Conservation (phyloP, 2,888 invertebrate species). For the Pyrocoelia pectoralis region DNA sequence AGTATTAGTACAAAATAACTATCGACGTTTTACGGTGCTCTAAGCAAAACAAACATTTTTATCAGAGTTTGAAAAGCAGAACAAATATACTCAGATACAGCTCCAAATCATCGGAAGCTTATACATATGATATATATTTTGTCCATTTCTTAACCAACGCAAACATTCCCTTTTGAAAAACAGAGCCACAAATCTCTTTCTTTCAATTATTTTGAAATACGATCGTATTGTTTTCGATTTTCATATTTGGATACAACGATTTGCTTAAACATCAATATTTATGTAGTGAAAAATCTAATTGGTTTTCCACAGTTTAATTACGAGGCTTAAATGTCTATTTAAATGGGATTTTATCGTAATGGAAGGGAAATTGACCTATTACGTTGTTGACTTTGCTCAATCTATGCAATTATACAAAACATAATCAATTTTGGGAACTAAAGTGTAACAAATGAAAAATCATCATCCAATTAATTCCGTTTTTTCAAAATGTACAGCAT, state of each 20-base stretch:
- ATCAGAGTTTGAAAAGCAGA: neutral
- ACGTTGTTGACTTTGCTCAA: neutral
- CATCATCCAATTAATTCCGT: neutral
- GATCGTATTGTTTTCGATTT: neutral
- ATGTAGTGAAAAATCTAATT: neutral
- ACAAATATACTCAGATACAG: neutral
- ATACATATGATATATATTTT: neutral
- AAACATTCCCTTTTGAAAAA: neutral
- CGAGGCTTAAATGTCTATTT: neutral
- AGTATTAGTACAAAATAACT: no score
- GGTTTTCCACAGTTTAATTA: neutral
- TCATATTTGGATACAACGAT: no score
- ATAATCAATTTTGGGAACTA: neutral
- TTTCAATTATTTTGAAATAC: neutral
- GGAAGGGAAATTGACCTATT: constrained; percentile 1
- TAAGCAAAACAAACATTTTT: neutral
- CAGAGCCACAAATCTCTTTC: neutral
- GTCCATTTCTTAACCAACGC: neutral
- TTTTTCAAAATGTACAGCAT: neutral
- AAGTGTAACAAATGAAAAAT: neutral
- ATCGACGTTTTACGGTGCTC: neutral
- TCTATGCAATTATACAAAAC: neutral
- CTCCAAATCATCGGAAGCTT: neutral
- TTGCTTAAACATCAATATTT: neutral
- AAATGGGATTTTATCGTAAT: neutral